Conservation (phyloP, 2,113 vertebrate genomes). For the Hemicordylus capensis region DNA sequence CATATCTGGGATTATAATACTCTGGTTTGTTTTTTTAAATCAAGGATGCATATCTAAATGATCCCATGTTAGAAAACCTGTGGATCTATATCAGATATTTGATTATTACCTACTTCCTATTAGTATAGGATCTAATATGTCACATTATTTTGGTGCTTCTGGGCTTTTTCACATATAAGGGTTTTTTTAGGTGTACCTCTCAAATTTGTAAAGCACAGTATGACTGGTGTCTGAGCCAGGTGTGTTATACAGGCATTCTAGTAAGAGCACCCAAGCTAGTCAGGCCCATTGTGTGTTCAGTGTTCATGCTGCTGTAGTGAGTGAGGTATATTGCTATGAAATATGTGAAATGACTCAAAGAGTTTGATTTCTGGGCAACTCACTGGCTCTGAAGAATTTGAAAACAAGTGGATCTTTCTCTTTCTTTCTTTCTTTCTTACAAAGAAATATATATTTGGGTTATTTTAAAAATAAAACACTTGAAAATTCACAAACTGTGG, state of each 20-base stretch:
- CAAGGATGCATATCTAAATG: slow-evolving; percentile 6
- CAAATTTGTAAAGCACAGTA: neutral
- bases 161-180: too few relatives aligned
- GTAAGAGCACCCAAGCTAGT: neutral
- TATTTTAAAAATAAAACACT: too few relatives aligned
- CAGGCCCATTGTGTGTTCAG: neutral
- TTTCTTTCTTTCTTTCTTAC: too few relatives aligned
- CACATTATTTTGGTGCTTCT: neutral
- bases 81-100: neutral
- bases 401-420: too few relatives aligned
- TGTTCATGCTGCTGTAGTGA: neutral
- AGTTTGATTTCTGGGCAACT: neutral
- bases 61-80: slow-evolving; percentile 24
- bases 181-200: too few relatives aligned
- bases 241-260: neutral
- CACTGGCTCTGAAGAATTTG: neutral
- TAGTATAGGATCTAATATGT: neutral
- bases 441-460: too few relatives aligned
- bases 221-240: neutral
- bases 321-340: neutral
- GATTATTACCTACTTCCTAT: neutral
- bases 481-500: too few relatives aligned
- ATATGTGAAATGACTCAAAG: neutral
- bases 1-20: slow-evolving; percentile 48
- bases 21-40: neutral